Evolutionary conservation across 2,888 invertebrate species (phyloP), one percentile per base, ranked within the genome.

Genomic region (Junonia oenone): DNA sequence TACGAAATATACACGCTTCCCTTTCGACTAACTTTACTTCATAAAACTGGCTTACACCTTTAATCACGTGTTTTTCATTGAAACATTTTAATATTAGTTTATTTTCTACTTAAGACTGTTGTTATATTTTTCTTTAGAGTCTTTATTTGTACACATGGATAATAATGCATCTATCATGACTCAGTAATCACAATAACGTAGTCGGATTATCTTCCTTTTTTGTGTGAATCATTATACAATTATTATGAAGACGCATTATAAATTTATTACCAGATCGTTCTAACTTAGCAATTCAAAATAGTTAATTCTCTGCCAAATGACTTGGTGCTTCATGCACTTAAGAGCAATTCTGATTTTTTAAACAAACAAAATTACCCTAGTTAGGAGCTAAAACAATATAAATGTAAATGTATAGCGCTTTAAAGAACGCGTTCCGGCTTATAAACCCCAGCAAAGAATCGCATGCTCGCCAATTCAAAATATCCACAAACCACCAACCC

Each of bases 401-500:
- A 64, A 64, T 66, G 66, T 63, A 64, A 64, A 64, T 66, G 51
- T 55, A 60, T 58, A 64, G 61, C 54, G 50, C 55, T 51, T 59
- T 60, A 59, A 64, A 63, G 62, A 71, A 62, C 61, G 68, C 72
- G 78, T 81, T 79, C 76, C 72, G 75, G 69, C 75, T 76, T 79
- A 81, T 81, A 79, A 82, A 81, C 76, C 69, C 65, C 69, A 51
- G 59, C 62, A 72, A 77, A 74, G 69, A 76, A 72, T 75, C 70
- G 72, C 73, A 74, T 70, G 64, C 64, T 55, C 54, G 52, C 65
- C 74, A 69, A 71, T 70, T 68, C 65, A 69, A 76, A 81, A 81
- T 78, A 78, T 75, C 76, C 73, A 80, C 79, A 76, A 75, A 76
- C 72, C 73, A 68, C 60, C 69, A 73, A 73, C 73, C 73, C 61